Percentiles rank a stretch among this genome's conserved stretches.
phyloP scores from a whole-genome alignment of 2,113 vertebrate species.

The Lagopus muta region DNA sequence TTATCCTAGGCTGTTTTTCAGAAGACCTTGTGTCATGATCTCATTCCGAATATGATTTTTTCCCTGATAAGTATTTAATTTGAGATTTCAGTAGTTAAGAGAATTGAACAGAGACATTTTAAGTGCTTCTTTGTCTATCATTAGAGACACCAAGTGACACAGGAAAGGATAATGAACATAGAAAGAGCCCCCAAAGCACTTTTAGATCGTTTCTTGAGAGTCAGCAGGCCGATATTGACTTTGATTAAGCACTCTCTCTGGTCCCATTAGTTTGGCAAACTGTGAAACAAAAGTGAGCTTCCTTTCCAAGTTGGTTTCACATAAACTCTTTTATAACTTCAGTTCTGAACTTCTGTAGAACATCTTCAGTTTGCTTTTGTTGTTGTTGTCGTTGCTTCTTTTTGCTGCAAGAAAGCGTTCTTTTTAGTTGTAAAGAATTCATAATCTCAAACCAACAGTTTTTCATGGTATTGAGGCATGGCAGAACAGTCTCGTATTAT shows the following conservation, averaged over 20 bases:
- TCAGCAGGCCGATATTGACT: conserved; percentile 79
- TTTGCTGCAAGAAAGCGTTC: conserved; percentile 7
- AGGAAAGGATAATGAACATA: conserved; percentile 70
- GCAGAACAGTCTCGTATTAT: background rate
- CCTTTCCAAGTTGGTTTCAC: conserved; percentile 72
- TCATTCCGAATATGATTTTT: conserved; percentile 63
- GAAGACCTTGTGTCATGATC: conserved; percentile 32
- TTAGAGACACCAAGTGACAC: conserved; percentile 69
- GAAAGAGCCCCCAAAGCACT: conserved; percentile 73
- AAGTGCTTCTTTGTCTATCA: conserved; percentile 71
- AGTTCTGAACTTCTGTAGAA: conserved; percentile 66
- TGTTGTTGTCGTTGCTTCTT: background rate
- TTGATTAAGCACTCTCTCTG: conserved; percentile 76
- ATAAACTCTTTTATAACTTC: conserved; percentile 71
- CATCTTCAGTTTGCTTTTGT: background rate
- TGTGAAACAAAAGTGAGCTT: conserved; percentile 70
- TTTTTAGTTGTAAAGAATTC: conserved; percentile 17
- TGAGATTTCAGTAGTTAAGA: conserved; percentile 33
- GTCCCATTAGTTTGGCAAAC: conserved; percentile 76
- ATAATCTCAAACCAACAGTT: background rate
- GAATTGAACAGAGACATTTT: conserved; percentile 71
- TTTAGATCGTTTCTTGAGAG: conserved; percentile 81
- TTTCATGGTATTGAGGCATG: background rate
- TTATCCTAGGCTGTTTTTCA: conserved; percentile 49
- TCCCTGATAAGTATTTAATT: conserved; percentile 48